These are phyloP conservation scores for Epicampocera succincta DNA, from an alignment of 2,888 invertebrate species.

Conservation along the genomic window DNA sequence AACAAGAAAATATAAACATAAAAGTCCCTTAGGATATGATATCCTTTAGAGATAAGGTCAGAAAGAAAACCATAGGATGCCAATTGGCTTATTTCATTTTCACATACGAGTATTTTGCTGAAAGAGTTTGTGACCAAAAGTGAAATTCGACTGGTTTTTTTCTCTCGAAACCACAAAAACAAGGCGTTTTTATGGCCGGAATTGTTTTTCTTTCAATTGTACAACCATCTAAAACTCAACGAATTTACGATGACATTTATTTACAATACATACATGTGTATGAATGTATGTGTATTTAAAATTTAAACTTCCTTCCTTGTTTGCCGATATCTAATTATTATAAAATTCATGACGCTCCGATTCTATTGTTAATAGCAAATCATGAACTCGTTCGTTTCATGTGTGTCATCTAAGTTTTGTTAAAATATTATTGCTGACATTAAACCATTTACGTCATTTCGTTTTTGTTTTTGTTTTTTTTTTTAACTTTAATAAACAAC, in stretches of 20 bases:
- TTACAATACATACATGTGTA: no score
- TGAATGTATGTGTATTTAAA: no score
- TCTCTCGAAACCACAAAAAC: conserved; percentile 43
- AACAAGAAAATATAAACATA: conserved; percentile 25
- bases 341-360: conserved; percentile 23
- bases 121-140: conserved; percentile 10
- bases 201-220: conserved; percentile 38
- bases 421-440: conserved; percentile 28
- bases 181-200: conserved; percentile 60
- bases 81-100: conserved; percentile 44
- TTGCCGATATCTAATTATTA: conserved; percentile 16
- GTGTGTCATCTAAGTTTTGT: conserved; percentile 69
- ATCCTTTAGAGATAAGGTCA: conserved; percentile 60
- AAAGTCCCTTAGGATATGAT: conserved; percentile 53
- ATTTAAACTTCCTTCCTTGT: conserved; percentile 51
- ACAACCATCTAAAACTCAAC: conserved; percentile 67
- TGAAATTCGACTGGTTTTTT: conserved; percentile 23
- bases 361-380: conserved; percentile 23
- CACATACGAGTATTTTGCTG: neutral
- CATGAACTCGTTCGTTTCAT: conserved; percentile 43
- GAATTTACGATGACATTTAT: conserved; percentile 79
- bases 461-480: conserved; percentile 9
- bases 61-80: conserved; percentile 56
- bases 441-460: conserved; percentile 9
- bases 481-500: conserved; percentile 42